A percentile compares a stretch with the other conserved stretches of the same genome.
Evolutionary conservation across 2,888 invertebrate genomes (phyloP).

Genomic region (Coelogynopora nodosa): DNA sequence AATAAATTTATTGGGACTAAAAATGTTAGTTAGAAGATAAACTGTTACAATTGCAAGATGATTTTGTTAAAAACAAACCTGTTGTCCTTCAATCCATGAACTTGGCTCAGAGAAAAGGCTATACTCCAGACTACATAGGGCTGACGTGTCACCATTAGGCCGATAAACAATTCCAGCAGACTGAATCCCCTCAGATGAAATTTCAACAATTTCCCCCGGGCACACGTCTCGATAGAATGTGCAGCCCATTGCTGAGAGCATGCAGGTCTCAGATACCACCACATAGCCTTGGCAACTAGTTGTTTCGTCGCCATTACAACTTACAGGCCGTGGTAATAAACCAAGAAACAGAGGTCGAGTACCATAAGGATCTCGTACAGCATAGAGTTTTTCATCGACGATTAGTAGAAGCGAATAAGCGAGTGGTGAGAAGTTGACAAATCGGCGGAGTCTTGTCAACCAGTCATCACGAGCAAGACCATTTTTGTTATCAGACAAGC

Average conservation of each 20-base stretch:
- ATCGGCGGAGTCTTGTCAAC: background rate
- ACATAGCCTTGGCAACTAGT: background rate
- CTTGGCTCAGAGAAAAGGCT: background rate
- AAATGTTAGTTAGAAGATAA: too few species aligned
- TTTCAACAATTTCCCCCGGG: background rate
- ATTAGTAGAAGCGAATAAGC: background rate
- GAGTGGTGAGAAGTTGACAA: background rate
- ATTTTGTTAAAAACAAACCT: too few species aligned
- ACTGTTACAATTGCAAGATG: too few species aligned
- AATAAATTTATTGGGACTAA: too few species aligned
- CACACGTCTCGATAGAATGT: background rate
- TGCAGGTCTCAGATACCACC: background rate
- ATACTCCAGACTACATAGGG: background rate
- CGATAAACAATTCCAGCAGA: background rate
- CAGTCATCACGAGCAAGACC: too few species aligned
- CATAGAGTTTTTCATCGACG: background rate
- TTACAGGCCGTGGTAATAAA: background rate
- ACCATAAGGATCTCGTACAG: slow-evolving; percentile 4
- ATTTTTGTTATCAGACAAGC: too few species aligned
- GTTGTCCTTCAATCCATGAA: background rate
- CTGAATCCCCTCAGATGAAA: background rate
- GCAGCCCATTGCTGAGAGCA: background rate
- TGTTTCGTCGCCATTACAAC: background rate
- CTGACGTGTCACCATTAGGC: background rate
- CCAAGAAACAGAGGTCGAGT: background rate